Conservation (phyloP, 2,797 vertebrate genomes). For the Spondyliosoma cantharus region DNA sequence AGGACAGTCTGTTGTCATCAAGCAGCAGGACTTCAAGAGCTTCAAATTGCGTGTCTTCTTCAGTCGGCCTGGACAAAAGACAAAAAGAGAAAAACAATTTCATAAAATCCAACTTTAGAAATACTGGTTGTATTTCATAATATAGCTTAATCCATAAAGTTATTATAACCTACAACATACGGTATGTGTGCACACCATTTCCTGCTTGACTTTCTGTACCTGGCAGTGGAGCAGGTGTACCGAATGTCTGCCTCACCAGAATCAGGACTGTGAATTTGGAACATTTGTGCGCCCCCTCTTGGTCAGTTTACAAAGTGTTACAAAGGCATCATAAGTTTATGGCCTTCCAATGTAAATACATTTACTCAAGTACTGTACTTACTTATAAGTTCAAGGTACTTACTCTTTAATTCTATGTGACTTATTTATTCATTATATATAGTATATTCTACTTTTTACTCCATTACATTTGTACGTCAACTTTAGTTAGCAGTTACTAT, state of each 20-base stretch:
- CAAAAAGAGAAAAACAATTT: not conserved
- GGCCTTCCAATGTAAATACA: not conserved
- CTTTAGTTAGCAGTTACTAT: not conserved
- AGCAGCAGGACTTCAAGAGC: constrained; percentile 88
- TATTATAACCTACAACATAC: not conserved
- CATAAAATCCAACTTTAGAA: not conserved
- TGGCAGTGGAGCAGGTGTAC: constrained; percentile 33
- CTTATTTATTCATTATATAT: too few species aligned
- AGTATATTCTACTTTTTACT: not conserved
- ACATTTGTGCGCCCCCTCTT: constrained; percentile 64
- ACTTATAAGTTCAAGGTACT: not conserved
- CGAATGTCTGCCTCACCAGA: not conserved
- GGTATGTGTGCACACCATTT: not conserved
- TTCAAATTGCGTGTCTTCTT: constrained; percentile 72
- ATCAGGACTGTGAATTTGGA: constrained; percentile 30
- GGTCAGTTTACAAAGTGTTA: constrained; percentile 49
- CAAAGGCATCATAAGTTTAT: not conserved
- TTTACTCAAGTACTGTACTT: not conserved
- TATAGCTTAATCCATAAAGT: not conserved
- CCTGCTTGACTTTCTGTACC: not conserved
- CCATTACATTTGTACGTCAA: not conserved
- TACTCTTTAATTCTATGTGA: not conserved
- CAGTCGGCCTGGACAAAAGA: constrained; percentile 38
- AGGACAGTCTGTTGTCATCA: constrained; percentile 88
- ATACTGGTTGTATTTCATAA: not conserved